These are phyloP conservation scores for Hyperoplus lanceolatus DNA, from an alignment of 2,797 vertebrate species.

Conservation along the genomic window DNA sequence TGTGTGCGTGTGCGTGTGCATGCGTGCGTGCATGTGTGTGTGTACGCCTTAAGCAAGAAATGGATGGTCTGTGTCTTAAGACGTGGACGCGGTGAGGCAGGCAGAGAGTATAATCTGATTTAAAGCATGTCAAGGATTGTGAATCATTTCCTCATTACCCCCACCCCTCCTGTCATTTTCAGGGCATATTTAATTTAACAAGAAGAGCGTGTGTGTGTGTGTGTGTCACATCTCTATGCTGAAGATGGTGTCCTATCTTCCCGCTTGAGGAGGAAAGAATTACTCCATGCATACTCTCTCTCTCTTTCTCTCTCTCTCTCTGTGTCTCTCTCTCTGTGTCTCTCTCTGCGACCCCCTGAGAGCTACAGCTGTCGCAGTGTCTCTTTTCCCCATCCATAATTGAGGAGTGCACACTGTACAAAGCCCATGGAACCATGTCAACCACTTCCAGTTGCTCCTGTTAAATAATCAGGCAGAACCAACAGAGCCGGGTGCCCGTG, in stretches of 20 bases:
- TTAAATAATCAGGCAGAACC: conserved; percentile 83
- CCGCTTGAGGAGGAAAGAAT: conserved; percentile 70
- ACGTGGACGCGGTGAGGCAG: conserved; percentile 68
- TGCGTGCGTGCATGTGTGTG: conserved; percentile 52
- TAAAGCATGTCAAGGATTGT: conserved; percentile 83
- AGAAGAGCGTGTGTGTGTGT: conserved; percentile 53
- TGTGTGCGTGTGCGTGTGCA: conserved; percentile 28
- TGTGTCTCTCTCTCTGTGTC: conserved; percentile 24
- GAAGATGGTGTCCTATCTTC: conserved; percentile 69
- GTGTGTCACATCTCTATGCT: conserved; percentile 54
- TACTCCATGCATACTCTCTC: conserved; percentile 65
- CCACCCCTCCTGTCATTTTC: conserved; percentile 76
- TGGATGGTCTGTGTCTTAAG: conserved; percentile 75
- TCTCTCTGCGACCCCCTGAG: conserved; percentile 70
- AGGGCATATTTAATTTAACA: conserved; percentile 82
- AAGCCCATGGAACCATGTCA: conserved; percentile 83
- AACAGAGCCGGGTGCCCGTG: conserved; percentile 70
- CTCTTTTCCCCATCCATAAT: conserved; percentile 83
- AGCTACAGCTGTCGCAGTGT: conserved; percentile 84
- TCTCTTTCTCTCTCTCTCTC: conserved; percentile 38
- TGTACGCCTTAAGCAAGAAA: conserved; percentile 70
- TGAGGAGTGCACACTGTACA: conserved; percentile 79
- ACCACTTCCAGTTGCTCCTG: conserved; percentile 82
- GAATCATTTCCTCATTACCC: conserved; percentile 84
- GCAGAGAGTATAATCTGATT: conserved; percentile 82